phyloP scores from a whole-genome alignment of 1,140 invertebrate species.

The Achroia grisella region DNA sequence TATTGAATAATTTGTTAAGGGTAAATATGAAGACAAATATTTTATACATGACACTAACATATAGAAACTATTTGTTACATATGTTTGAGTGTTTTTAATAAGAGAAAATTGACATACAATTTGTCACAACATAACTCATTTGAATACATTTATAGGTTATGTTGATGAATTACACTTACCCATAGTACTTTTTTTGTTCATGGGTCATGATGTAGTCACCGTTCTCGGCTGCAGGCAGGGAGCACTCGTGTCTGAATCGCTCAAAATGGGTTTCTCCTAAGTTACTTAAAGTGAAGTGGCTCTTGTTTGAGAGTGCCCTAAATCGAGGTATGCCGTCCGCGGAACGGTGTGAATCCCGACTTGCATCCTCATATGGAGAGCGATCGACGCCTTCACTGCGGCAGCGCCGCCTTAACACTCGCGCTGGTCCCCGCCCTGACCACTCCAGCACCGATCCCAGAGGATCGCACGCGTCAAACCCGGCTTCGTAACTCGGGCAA shows the following conservation, averaged over 20 bases:
- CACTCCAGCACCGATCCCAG: conserved; percentile 55
- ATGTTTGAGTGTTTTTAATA: too few species aligned
- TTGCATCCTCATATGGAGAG: conserved; percentile 61
- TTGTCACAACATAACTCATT: background rate
- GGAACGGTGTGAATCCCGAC: conserved; percentile 33
- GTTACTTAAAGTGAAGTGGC: conserved; percentile 52
- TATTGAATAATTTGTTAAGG: too few species aligned
- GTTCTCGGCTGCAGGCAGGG: conserved; percentile 45
- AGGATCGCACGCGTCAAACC: conserved; percentile 60
- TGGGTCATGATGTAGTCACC: conserved; percentile 62
- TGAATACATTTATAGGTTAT: conserved; percentile 26
- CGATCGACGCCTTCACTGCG: conserved; percentile 62
- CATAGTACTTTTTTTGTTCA: conserved; percentile 37
- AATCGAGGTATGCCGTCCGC: conserved; percentile 34
- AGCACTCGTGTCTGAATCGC: conserved; percentile 49
- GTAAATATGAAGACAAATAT: too few species aligned
- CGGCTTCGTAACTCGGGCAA: conserved; percentile 61
- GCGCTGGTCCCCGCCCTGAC: conserved; percentile 48
- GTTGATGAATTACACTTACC: conserved; percentile 36
- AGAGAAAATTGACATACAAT: too few species aligned
- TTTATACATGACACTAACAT: too few species aligned
- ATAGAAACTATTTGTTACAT: too few species aligned
- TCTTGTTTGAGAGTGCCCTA: conserved; percentile 43
- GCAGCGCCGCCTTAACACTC: conserved; percentile 55
- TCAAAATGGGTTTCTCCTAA: conserved; percentile 34